Evolutionary conservation across 2,797 vertebrate species (phyloP).

Genomic region (Catamblyrhynchus diadema): DNA sequence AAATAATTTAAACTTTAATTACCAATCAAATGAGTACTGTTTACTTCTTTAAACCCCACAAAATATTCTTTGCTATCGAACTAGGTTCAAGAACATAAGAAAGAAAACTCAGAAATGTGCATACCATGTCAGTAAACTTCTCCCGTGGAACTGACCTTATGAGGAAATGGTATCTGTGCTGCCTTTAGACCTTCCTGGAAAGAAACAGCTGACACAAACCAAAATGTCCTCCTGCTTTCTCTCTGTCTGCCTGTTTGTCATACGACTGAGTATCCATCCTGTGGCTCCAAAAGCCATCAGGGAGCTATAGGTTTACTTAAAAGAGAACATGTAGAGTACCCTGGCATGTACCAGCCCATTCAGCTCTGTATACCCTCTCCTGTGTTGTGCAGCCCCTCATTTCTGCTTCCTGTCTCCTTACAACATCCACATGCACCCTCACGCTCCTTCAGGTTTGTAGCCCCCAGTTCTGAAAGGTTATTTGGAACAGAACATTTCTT

Average conservation of each 20-base stretch:
- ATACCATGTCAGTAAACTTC: not conserved
- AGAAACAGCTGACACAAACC: not conserved
- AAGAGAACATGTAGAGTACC: slow-evolving; percentile 39
- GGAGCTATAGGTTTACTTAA: not conserved
- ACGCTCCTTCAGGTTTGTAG: slow-evolving; percentile 42
- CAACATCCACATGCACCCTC: slow-evolving; percentile 68
- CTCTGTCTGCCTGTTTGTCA: not conserved
- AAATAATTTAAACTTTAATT: not conserved
- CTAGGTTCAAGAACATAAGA: not conserved
- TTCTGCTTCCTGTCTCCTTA: slow-evolving; percentile 41
- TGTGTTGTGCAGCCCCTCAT: not conserved
- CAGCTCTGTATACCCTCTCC: not conserved
- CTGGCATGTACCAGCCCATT: not conserved
- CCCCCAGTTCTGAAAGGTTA: slow-evolving; percentile 41
- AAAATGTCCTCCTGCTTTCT: not conserved
- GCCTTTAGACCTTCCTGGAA: not conserved
- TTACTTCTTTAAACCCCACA: slow-evolving; percentile 1
- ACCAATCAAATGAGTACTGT: not conserved
- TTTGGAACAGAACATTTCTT: slow-evolving; percentile 54
- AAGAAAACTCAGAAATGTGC: not conserved
- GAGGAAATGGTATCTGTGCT: not conserved
- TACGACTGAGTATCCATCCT: not conserved
- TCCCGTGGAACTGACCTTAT: not conserved
- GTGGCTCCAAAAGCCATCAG: slow-evolving; percentile 19
- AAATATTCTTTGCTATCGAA: not conserved